Conservation (phyloP, 2,797 vertebrate genomes). For the Masticophis lateralis region DNA sequence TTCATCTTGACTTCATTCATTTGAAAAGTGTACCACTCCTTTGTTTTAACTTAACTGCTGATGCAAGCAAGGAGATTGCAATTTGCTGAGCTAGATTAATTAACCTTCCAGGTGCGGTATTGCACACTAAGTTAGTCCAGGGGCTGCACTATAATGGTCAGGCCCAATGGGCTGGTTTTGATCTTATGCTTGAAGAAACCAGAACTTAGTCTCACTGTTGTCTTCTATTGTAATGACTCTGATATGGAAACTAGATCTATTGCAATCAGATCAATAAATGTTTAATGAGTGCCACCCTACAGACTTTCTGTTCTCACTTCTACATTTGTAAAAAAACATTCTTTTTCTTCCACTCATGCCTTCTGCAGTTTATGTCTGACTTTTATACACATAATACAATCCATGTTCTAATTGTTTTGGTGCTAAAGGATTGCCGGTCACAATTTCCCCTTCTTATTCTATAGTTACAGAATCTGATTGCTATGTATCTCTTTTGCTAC, state of each 20-base stretch:
- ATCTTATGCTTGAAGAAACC: neutral
- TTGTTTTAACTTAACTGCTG: neutral
- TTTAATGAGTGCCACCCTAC: neutral
- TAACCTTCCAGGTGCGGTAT: neutral
- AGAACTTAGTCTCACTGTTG: neutral
- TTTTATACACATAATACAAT: neutral
- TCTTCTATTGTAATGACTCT: neutral
- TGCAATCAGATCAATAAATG: neutral
- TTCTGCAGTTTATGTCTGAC: neutral
- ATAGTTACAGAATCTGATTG: conserved; percentile 78
- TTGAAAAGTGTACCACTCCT: neutral
- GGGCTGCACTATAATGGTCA: neutral
- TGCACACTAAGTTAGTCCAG: neutral
- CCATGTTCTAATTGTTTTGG: neutral
- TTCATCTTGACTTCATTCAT: neutral
- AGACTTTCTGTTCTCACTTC: neutral
- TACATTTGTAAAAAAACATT: neutral
- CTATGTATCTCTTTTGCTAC: conserved; percentile 79
- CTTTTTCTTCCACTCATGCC: neutral
- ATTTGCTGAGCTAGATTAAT: neutral
- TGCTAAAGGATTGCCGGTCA: conserved; percentile 3
- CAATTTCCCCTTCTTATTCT: conserved; percentile 4
- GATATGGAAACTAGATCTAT: neutral
- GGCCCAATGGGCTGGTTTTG: neutral
- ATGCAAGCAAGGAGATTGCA: neutral